Base-by-base conservation (phyloP, 37 sponge, comb jelly and placozoan genomes). In the Tethya wilhelma region DNA sequence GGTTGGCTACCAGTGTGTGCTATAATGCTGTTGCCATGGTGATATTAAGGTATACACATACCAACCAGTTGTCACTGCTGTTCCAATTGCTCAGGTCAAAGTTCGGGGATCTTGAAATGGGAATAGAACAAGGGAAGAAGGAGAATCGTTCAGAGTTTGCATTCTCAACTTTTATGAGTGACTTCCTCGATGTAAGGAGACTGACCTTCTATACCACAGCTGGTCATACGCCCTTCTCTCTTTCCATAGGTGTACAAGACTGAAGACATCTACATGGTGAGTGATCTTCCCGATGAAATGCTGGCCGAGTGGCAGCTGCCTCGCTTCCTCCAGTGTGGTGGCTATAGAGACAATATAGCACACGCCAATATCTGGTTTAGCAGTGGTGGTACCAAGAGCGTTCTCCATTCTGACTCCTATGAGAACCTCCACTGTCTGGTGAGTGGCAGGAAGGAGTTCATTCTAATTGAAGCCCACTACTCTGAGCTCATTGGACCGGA, bases 351-450 rank as follows among this genome's bases (percentile, higher is more conserved):
- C 3, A 55, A 80, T 64, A 38, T 93, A 3, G 38, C 44, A 20
- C 44, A 43, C 32, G 37, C 67, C 33, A 59, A 78, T 45, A 56
- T 88, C 4, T 89, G 93, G 93, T 89, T 93, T 69, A 93, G 93
- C 75, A 93, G 86, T 85, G 93, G 93, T 34, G 93, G 93, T 17
- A 93, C 93, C 26, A 89, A 85, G 64, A 79, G 81, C 19, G 93
- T 93, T 28, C 79, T 93, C 20, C 93, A 93, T 69, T 69, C 85
- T 8, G 93, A 93, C 40, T 63, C 71, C 39, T 60, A 44, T 36
- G 86, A 93, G 56, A 93, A 93, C 69, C 65, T 93, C 19, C 89
- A 93, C 73, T 93, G 93, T 73, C 66, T 93, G 30, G 81, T 86
- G 46, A 71, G 73, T 66, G 93, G 93, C 1, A 6, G 41, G 57